Percentiles rank a stretch among this genome's conserved stretches.
Conservation (phyloP, 2,113 vertebrate genomes). For the Malurus alboscapulatus region DNA sequence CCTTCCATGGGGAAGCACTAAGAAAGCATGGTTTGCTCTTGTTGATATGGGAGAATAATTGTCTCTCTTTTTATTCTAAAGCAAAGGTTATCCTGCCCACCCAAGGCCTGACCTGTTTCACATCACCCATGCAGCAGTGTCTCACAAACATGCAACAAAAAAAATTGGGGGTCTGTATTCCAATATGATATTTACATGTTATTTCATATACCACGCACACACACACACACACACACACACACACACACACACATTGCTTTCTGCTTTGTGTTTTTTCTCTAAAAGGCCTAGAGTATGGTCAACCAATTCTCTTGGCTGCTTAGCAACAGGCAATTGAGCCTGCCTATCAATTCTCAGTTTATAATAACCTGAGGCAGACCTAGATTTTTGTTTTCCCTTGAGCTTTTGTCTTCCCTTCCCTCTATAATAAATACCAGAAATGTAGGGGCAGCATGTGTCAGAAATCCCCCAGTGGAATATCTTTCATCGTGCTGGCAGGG, state of each 20-base stretch:
- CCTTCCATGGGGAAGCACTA: background rate
- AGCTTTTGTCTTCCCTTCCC: constrained; percentile 41
- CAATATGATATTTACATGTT: background rate
- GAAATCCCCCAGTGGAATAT: constrained; percentile 26
- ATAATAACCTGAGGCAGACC: constrained; percentile 66
- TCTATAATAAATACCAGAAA: constrained; percentile 64
- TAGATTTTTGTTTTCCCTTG: constrained; percentile 69
- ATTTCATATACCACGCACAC: background rate
- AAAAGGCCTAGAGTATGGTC: constrained; percentile 24
- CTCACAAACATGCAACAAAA: background rate
- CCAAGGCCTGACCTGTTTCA: background rate
- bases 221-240: background rate
- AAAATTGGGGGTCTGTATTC: background rate
- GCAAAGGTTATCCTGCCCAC: background rate
- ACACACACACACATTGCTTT: background rate
- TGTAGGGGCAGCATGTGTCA: constrained; percentile 27
- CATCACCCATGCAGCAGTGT: background rate
- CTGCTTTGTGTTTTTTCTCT: background rate
- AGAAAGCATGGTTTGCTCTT: background rate
- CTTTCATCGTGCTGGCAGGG: background rate
- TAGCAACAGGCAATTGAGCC: constrained; percentile 65
- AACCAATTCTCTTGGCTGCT: constrained; percentile 58
- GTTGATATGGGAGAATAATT: background rate
- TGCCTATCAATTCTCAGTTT: constrained; percentile 67
- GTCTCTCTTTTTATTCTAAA: background rate